phyloP scores from a whole-genome alignment of 1,140 invertebrate genomes.

The Steinernema feltiae region DNA sequence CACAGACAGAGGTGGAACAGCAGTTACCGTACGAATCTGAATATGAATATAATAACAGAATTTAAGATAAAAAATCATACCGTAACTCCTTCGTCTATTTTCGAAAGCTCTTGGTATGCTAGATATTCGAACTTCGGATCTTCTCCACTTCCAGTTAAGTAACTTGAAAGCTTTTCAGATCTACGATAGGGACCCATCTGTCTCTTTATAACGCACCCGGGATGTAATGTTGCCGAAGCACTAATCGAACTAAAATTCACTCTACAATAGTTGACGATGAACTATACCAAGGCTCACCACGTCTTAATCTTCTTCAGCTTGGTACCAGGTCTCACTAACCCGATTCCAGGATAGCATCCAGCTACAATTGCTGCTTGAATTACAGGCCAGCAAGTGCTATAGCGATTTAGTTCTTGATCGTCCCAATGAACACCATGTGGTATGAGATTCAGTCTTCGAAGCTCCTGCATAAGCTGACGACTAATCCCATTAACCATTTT shows the following conservation, averaged over 20 bases:
- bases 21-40: slow-evolving; percentile 49
- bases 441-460: slow-evolving; percentile 41
- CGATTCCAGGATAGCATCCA: slow-evolving; percentile 54
- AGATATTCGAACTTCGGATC: slow-evolving; percentile 45
- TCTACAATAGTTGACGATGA: slow-evolving; percentile 16
- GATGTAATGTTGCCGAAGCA: slow-evolving; percentile 39
- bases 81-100: slow-evolving; percentile 49
- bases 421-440: slow-evolving; percentile 19
- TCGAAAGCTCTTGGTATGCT: slow-evolving; percentile 47
- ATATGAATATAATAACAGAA: neutral
- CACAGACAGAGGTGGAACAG: slow-evolving; percentile 41
- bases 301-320: slow-evolving; percentile 53
- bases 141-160: neutral
- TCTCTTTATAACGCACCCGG: slow-evolving; percentile 39
- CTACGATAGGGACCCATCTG: slow-evolving; percentile 30
- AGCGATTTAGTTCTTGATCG: slow-evolving; percentile 35
- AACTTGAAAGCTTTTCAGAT: neutral
- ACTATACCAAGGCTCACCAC: slow-evolving; percentile 24
- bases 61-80: slow-evolving; percentile 30
- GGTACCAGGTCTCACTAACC: slow-evolving; percentile 34
- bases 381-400: slow-evolving; percentile 49
- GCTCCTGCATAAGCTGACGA: slow-evolving; percentile 45
- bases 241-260: slow-evolving; percentile 18
- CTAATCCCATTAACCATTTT: slow-evolving; percentile 69
- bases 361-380: slow-evolving; percentile 56